Conservation (phyloP, 92 coral and sea anemone genomes). For the Actinernus sp. region DNA sequence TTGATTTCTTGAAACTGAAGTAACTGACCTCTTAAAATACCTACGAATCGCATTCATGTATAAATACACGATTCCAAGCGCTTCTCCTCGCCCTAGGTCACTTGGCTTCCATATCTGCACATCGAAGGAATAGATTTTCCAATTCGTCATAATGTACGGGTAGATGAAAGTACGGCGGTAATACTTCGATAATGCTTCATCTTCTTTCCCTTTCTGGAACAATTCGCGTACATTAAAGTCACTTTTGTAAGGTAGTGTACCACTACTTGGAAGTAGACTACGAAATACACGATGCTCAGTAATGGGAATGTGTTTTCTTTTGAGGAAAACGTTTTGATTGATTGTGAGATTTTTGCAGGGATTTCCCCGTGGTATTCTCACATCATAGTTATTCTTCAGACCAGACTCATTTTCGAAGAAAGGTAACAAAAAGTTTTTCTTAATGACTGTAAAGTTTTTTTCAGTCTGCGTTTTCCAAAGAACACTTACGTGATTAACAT, state of each 20-base stretch:
- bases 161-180: conserved; percentile 6
- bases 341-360: conserved; percentile 7
- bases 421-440: conserved; percentile 11
- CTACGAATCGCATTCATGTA: no score
- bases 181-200: background rate
- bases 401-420: conserved; percentile 11
- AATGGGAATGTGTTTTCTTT: background rate
- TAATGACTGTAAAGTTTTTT: conserved; percentile 23
- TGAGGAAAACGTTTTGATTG: background rate
- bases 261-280: background rate
- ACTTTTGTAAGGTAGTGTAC: no score
- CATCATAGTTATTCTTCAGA: conserved; percentile 1
- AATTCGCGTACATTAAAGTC: background rate
- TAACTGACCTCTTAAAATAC: no score
- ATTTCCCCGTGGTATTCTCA: conserved; percentile 5
- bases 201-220: background rate
- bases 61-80: no score
- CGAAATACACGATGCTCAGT: background rate
- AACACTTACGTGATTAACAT: conserved; percentile 38
- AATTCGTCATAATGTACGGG: conserved; percentile 24
- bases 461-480: conserved; percentile 62
- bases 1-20: no score
- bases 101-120: no score
- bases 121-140: conserved; percentile 13
- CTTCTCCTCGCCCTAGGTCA: no score